phyloP scores from a whole-genome alignment of 2,797 vertebrate genomes.

The Dromococcyx pavoninus region DNA sequence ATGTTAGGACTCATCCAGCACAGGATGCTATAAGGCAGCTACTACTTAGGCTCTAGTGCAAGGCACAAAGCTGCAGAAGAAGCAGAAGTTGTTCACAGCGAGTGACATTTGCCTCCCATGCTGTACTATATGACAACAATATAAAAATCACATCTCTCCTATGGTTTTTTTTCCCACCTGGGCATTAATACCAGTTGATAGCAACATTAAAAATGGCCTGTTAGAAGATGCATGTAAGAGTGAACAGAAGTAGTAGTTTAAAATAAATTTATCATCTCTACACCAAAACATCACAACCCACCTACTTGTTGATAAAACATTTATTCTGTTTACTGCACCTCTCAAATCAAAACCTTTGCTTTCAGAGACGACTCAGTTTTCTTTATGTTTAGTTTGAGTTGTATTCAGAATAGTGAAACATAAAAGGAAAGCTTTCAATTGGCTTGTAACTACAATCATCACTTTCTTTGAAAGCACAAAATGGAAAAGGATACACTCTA shows the following conservation, averaged over 20 bases:
- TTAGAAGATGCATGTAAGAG: not conserved
- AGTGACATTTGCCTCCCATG: not conserved
- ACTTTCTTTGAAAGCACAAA: not conserved
- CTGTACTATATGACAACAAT: not conserved
- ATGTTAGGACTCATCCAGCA: not conserved
- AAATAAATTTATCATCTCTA: not conserved
- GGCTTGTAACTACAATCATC: not conserved
- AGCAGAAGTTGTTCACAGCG: not conserved
- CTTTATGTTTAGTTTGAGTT: not conserved
- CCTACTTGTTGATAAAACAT: not conserved
- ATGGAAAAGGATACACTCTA: not conserved
- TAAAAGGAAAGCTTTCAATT: not conserved
- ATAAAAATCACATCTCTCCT: not conserved
- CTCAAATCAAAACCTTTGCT: not conserved
- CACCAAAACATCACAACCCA: not conserved
- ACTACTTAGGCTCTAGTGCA: fast-evolving
- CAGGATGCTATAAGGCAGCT: not conserved
- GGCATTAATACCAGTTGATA: not conserved
- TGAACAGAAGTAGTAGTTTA: not conserved
- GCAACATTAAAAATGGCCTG: not conserved
- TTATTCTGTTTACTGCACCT: not conserved
- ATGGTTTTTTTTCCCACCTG: not conserved
- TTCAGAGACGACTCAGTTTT: not conserved
- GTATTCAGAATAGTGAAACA: not conserved
- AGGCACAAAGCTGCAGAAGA: not conserved